Evolutionary conservation across 2,888 invertebrate genomes (phyloP).

Genomic region (Sarcophaga subvicina): DNA sequence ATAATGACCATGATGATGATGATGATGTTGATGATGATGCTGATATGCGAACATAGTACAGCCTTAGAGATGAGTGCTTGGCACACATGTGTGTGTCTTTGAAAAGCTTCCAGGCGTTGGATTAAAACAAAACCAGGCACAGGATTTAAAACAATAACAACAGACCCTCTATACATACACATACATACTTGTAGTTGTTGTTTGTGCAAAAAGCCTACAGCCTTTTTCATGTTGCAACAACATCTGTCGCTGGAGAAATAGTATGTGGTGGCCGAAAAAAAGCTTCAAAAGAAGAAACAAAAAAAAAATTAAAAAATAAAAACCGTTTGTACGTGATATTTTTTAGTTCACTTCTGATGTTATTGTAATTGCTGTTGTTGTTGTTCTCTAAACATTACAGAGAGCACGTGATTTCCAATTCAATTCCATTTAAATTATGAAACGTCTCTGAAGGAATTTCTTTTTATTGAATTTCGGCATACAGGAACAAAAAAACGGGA

Average conservation of each 20-base stretch:
- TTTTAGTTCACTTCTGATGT: neutral
- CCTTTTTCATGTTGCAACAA: conserved; percentile 23
- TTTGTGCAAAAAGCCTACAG: neutral
- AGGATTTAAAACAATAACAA: conserved; percentile 10
- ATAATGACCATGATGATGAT: neutral
- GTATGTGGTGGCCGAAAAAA: conserved; percentile 12
- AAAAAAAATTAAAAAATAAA: conserved; percentile 1
- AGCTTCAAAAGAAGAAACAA: conserved; percentile 4
- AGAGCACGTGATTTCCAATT: conserved; percentile 65
- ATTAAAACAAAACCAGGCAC: neutral
- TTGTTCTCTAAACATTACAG: conserved; percentile 74
- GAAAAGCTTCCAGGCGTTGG: conserved; percentile 26
- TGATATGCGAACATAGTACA: too few relatives aligned
- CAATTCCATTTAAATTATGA: too few relatives aligned
- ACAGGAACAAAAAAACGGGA: too few relatives aligned
- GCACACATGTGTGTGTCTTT: conserved; percentile 38
- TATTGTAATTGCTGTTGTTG: neutral
- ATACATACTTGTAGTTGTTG: neutral
- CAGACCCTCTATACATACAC: conserved; percentile 2
- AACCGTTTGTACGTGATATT: conserved; percentile 33
- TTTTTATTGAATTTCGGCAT: too few relatives aligned
- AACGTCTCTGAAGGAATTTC: too few relatives aligned
- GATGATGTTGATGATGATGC: neutral
- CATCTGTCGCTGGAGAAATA: conserved; percentile 43
- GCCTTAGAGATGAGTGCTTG: too few relatives aligned